A percentile compares a stretch with the other conserved stretches of the same genome.
Evolutionary conservation across 2,888 invertebrate species (phyloP).

Genomic region (Rapana venosa): DNA sequence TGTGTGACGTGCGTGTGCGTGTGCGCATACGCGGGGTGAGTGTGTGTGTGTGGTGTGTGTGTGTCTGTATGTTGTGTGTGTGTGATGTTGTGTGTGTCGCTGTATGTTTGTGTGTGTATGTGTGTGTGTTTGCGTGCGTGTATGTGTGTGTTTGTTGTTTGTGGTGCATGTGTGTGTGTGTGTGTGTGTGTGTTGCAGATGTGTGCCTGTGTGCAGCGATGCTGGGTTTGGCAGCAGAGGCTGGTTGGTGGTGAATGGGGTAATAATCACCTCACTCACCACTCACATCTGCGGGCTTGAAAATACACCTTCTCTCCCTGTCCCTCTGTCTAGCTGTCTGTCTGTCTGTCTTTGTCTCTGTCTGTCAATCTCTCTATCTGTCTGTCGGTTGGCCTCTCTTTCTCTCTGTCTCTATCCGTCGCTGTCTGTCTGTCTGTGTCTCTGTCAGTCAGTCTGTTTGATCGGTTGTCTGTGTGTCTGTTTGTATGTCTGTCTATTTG

Average conservation of each 20-base stretch:
- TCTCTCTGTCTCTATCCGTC: background rate
- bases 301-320: too few relatives aligned
- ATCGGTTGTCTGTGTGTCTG: background rate
- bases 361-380: background rate
- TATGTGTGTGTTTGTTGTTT: background rate
- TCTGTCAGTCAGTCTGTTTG: background rate
- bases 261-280: too few relatives aligned
- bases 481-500: background rate
- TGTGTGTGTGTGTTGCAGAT: too few relatives aligned
- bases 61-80: constrained; percentile 7
- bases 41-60: background rate
- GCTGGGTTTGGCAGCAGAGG: too few relatives aligned
- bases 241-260: too few relatives aligned
- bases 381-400: background rate
- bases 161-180: background rate
- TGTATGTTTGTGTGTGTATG: too few relatives aligned
- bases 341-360: background rate
- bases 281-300: too few relatives aligned
- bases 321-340: background rate
- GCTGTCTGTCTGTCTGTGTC: background rate
- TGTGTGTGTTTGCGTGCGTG: too few relatives aligned
- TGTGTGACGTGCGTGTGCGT: background rate
- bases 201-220: too few relatives aligned
- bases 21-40: too few relatives aligned
- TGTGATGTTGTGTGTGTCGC: background rate